Evolutionary conservation across 2,113 vertebrate species (phyloP).

Genomic region (Xyliphius kryptos): DNA sequence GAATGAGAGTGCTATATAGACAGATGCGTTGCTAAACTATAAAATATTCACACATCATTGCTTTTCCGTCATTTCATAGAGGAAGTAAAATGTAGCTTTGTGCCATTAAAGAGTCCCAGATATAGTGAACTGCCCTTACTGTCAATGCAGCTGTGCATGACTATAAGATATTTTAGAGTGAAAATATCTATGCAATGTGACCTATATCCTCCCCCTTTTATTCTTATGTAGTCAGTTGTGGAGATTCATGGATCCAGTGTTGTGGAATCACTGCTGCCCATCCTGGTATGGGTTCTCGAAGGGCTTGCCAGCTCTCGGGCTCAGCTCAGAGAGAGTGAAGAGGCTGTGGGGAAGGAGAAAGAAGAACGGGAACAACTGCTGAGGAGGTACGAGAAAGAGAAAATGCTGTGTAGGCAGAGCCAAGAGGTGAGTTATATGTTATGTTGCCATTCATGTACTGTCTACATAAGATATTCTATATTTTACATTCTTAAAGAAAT

Average conservation of each 20-base stretch:
- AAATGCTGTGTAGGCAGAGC: conserved; percentile 56
- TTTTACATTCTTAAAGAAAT: too few species aligned
- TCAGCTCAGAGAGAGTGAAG: conserved; percentile 63
- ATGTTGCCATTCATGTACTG: too few species aligned
- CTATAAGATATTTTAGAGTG: too few species aligned
- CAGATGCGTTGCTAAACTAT: too few species aligned
- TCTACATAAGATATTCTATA: too few species aligned
- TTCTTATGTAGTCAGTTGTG: conserved; percentile 55
- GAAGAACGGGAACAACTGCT: conserved; percentile 60
- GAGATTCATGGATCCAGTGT: conserved; percentile 64
- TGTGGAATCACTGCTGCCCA: conserved; percentile 69
- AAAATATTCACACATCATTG: conserved; percentile 4
- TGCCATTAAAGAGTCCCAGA: conserved; percentile 7
- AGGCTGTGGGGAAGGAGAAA: conserved; percentile 60
- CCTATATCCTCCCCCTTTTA: background rate
- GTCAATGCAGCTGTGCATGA: conserved; percentile 22
- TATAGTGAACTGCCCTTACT: conserved; percentile 20
- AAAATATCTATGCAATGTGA: too few species aligned
- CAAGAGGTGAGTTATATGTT: conserved; percentile 68
- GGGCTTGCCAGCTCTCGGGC: conserved; percentile 63
- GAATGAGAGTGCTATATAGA: too few species aligned
- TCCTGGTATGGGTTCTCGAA: conserved; percentile 71
- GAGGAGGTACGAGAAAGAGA: conserved; percentile 62
- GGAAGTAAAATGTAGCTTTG: conserved; percentile 25
- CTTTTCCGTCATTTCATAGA: conserved; percentile 16